phyloP scores from a whole-genome alignment of 2,797 vertebrate genomes.

The Semotilus atromaculatus region DNA sequence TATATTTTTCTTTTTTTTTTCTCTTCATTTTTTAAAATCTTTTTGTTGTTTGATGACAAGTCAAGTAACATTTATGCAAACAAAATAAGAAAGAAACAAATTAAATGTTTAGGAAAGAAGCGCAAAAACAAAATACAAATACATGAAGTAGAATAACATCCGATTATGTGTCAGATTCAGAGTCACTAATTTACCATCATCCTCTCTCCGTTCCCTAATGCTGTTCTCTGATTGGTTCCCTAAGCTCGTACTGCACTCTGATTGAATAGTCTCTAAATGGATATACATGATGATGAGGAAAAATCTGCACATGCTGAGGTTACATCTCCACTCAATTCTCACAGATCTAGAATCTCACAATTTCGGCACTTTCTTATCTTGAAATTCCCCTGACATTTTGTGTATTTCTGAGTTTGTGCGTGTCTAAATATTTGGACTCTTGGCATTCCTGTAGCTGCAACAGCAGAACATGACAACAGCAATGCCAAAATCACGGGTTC shows the following conservation, averaged over 20 bases:
- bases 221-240: neutral
- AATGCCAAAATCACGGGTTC: neutral
- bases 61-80: constrained; percentile 22
- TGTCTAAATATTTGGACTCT: neutral
- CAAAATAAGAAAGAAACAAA: constrained; percentile 56
- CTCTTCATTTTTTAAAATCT: constrained; percentile 45
- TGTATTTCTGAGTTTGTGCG: neutral
- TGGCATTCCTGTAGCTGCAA: neutral
- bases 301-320: constrained; percentile 7
- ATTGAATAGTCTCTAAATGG: neutral
- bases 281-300: neutral
- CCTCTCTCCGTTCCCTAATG: neutral
- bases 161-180: constrained; percentile 10
- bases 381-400: neutral
- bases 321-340: neutral
- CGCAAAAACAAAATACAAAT: constrained; percentile 65
- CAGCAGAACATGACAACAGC: neutral
- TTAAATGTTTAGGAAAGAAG: constrained; percentile 56
- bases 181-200: constrained; percentile 11
- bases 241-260: neutral
- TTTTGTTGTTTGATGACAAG: constrained; percentile 31
- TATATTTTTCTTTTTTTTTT: constrained; percentile 40
- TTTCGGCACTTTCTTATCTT: neutral
- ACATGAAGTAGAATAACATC: constrained; percentile 58
- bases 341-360: neutral